A percentile compares a stretch with the other conserved stretches of the same genome.
phyloP scores from a whole-genome alignment of 2,797 vertebrate species.

The Lagocephalus sceleratus region DNA sequence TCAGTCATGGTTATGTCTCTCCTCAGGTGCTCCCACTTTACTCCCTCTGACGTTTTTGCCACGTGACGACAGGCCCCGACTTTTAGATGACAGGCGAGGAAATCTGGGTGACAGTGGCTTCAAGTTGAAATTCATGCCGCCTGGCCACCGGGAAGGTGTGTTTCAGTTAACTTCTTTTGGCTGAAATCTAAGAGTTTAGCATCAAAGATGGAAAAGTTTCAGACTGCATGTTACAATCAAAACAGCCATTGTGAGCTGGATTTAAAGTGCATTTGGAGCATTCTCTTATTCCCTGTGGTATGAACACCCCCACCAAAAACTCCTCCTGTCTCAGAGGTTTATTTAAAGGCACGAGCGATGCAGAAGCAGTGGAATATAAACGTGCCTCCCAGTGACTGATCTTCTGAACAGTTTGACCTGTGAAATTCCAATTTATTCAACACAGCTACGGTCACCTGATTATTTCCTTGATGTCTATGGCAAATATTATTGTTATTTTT shows the following conservation, averaged over 20 bases:
- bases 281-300: conserved; percentile 36
- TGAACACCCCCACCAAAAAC: conserved; percentile 31
- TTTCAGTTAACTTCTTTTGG: conserved; percentile 59
- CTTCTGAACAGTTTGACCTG: conserved; percentile 34
- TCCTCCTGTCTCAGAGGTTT: conserved; percentile 24
- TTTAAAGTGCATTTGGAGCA: conserved; percentile 23
- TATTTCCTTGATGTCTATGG: too few relatives aligned
- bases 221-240: background rate
- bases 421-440: conserved; percentile 14
- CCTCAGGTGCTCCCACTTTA: conserved; percentile 52
- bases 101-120: conserved; percentile 65
- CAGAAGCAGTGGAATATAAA: conserved; percentile 31
- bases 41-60: conserved; percentile 51
- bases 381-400: conserved; percentile 30
- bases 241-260: conserved; percentile 15
- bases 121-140: conserved; percentile 51
- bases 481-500: too few relatives aligned
- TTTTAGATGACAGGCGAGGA: conserved; percentile 70
- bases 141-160: conserved; percentile 58
- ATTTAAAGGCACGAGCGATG: conserved; percentile 29
- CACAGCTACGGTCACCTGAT: too few relatives aligned
- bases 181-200: conserved; percentile 40
- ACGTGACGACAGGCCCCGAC: conserved; percentile 53
- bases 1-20: conserved; percentile 76
- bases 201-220: conserved; percentile 31